Conservation (phyloP, 2,888 invertebrate species). For the Eilema caniola region DNA sequence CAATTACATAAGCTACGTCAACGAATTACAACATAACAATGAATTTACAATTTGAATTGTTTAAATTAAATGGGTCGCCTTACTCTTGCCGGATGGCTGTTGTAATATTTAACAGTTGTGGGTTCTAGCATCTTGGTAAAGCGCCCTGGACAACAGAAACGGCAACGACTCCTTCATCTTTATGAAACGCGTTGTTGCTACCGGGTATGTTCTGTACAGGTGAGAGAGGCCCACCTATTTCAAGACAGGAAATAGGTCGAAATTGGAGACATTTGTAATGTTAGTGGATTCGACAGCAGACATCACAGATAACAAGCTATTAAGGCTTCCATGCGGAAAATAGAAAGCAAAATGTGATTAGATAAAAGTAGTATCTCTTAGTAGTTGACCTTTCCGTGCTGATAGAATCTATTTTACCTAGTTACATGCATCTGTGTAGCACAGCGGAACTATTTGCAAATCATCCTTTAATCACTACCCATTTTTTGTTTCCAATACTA, state of each 20-base stretch:
- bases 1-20: slow-evolving; percentile 48
- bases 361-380: background rate
- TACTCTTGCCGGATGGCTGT: background rate
- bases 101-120: background rate
- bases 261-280: too few species aligned
- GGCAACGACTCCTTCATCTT: background rate
- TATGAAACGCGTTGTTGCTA: too few species aligned
- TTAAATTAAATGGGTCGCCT: background rate
- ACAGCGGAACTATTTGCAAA: slow-evolving; percentile 14
- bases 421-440: slow-evolving; percentile 6
- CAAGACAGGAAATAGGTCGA: too few species aligned
- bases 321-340: too few species aligned
- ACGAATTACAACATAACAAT: slow-evolving; percentile 27
- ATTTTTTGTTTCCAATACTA: slow-evolving; percentile 23
- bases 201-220: too few species aligned
- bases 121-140: background rate
- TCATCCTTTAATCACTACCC: slow-evolving; percentile 3
- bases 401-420: slow-evolving; percentile 19
- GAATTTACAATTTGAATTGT: background rate
- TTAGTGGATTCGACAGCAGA: background rate
- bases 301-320: background rate
- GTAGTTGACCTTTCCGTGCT: slow-evolving; percentile 11
- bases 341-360: background rate
- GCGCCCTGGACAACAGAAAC: background rate
- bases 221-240: too few species aligned